Evolutionary conservation across 2,888 invertebrate genomes (phyloP).

Genomic region (Athalia cordata): DNA sequence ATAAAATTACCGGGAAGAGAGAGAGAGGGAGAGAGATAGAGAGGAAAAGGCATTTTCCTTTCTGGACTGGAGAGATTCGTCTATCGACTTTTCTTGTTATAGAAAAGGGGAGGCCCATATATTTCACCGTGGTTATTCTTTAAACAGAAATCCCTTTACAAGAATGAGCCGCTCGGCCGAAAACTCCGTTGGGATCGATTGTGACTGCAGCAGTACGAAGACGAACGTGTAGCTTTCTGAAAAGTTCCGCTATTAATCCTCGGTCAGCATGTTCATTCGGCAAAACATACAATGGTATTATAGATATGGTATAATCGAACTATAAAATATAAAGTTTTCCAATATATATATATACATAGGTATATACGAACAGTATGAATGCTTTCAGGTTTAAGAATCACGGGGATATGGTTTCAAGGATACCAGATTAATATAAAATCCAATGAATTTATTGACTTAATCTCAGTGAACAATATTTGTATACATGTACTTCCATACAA

Average conservation of each 20-base stretch:
- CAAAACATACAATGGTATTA: constrained; percentile 21
- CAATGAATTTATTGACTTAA: constrained; percentile 21
- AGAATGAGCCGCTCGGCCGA: background rate
- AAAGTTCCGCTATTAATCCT: constrained; percentile 41
- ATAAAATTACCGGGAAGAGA: constrained; percentile 4
- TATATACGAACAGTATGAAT: background rate
- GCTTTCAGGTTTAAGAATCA: background rate
- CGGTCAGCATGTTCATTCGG: constrained; percentile 31
- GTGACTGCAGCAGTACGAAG: background rate
- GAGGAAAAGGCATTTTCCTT: background rate
- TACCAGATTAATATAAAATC: background rate
- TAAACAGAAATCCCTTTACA: constrained; percentile 9
- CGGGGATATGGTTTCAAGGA: too few species aligned
- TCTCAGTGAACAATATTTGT: constrained; percentile 28
- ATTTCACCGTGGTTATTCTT: constrained; percentile 18
- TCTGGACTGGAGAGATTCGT: background rate
- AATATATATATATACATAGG: background rate
- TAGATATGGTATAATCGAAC: constrained; percentile 32
- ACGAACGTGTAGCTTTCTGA: constrained; percentile 32
- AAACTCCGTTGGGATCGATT: constrained; percentile 25
- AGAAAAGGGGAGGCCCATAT: background rate
- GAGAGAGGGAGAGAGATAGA: too few species aligned
- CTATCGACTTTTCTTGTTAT: constrained; percentile 10
- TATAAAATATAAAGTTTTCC: constrained; percentile 39
- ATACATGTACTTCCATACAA: background rate